Evolutionary conservation across 2,113 vertebrate genomes (phyloP), one percentile per base, ranked within the genome.

Genomic region (Atherinomorus stipes): DNA sequence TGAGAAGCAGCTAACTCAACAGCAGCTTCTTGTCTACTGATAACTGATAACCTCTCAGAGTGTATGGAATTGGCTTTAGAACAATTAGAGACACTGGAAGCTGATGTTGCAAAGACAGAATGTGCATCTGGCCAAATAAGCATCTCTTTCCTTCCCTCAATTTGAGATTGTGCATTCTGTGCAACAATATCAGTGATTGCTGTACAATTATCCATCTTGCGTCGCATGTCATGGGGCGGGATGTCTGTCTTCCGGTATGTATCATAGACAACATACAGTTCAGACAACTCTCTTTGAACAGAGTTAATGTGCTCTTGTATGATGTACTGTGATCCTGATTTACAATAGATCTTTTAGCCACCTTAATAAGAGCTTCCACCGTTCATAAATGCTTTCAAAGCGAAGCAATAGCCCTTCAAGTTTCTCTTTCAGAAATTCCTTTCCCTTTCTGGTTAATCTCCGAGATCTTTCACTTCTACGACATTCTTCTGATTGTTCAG

Each of bases 381-480:
- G 7, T 15, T 74, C 63, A 66, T 74, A 74, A 59, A 59, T 51
- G 4, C 44, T 66, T 8, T 66, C 44, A 51, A 66, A 74, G 38
- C 15, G 4, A 22, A 58, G 44, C 1, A 38, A 16, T 4, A 74
- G 34, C 4, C 52, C 13, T 3, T 25, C 23, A 1, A 13, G 19
- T 8, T 38, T 64, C 31, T 63, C 47, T 23, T 56, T 31, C 1
- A 23, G 34, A 47, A 63, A 25, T 63, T 56, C 49, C 7, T 15
- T 72, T 45, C 58, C 70, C 2, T 37, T 72, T 63, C 63, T 47
- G 34, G 59, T 54, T 45, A 63, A 34, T 47, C 18, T 72, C 25
- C 11, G 50, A 15, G 38, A 8, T 45, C 59, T 42, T 42, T 73
- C 70, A 44, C 70, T 1, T 47, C 37, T 47, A 11, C 60, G 15